phyloP scores from a whole-genome alignment of 35 echinoderm and acorn worm genomes.

The Lytechinus variegatus region DNA sequence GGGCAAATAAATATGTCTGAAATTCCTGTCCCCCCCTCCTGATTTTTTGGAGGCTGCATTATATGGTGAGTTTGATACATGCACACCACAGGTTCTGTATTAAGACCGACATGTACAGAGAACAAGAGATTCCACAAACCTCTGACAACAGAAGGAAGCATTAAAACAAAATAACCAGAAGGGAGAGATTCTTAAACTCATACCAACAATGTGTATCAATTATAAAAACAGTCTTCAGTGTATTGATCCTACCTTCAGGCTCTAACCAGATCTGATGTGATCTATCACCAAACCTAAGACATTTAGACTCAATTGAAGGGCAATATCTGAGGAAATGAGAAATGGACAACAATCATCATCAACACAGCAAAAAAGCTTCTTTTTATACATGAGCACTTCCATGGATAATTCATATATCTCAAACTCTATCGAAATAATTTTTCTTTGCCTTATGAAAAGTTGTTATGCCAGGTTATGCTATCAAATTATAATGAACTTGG shows the following conservation, averaged over 20 bases:
- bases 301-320: slow-evolving; percentile 90
- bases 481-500: no score
- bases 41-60: not conserved
- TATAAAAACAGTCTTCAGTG: not conserved
- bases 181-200: no score
- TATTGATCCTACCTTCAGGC: slow-evolving; percentile 81
- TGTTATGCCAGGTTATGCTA: no score
- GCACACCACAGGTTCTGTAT: not conserved
- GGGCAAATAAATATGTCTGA: not conserved
- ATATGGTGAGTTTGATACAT: not conserved
- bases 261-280: slow-evolving; percentile 93
- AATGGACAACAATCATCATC: not conserved
- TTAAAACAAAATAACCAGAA: no score
- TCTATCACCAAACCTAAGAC: slow-evolving; percentile 79
- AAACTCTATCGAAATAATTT: no score
- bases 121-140: no score
- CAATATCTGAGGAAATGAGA: slow-evolving; percentile 76
- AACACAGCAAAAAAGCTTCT: not conserved
- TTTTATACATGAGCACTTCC: no score
- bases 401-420: no score
- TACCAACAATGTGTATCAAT: not conserved
- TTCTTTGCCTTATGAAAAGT: no score
- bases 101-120: no score
- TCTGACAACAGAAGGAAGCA: no score
- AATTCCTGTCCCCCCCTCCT: not conserved